phyloP scores from a whole-genome alignment of 2,113 vertebrate species.

The Bungarus multicinctus region DNA sequence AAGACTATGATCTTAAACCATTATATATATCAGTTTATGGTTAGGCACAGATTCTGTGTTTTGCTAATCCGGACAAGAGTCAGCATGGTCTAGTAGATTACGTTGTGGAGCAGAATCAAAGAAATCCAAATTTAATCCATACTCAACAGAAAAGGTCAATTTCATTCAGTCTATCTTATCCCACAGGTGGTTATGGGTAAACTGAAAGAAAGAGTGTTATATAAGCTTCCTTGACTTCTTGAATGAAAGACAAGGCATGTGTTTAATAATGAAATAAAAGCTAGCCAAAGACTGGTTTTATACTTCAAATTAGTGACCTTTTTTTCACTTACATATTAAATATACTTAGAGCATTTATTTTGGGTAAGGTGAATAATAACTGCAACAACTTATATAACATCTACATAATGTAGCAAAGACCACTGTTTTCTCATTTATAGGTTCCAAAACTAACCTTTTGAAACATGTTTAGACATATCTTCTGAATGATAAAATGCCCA shows the following conservation, averaged over 20 bases:
- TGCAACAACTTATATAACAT: constrained; percentile 76
- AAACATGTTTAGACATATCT: constrained; percentile 47
- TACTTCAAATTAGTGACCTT: not conserved
- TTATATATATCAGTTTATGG: not conserved
- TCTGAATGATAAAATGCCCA: constrained; percentile 52
- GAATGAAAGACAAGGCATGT: not conserved
- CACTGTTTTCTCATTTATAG: constrained; percentile 81
- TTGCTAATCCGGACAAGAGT: not conserved
- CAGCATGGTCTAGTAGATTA: not conserved
- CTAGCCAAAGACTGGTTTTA: not conserved
- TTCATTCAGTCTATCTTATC: not conserved
- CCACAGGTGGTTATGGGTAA: not conserved
- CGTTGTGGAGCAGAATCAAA: not conserved
- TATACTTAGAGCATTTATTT: constrained; percentile 71
- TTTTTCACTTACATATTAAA: not conserved
- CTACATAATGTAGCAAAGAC: constrained; percentile 70
- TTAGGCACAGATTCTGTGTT: not conserved
- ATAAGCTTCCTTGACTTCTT: not conserved
- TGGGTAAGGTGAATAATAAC: constrained; percentile 77
- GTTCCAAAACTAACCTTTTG: constrained; percentile 23
- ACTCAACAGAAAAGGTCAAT: not conserved
- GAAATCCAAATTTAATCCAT: not conserved
- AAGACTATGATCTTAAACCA: not conserved
- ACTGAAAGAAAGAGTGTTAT: not conserved
- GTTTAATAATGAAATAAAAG: not conserved